A percentile compares a stretch with the other conserved stretches of the same genome.
phyloP scores from a whole-genome alignment of 2,797 vertebrate species.

The Schizopygopsis malacanthus region DNA sequence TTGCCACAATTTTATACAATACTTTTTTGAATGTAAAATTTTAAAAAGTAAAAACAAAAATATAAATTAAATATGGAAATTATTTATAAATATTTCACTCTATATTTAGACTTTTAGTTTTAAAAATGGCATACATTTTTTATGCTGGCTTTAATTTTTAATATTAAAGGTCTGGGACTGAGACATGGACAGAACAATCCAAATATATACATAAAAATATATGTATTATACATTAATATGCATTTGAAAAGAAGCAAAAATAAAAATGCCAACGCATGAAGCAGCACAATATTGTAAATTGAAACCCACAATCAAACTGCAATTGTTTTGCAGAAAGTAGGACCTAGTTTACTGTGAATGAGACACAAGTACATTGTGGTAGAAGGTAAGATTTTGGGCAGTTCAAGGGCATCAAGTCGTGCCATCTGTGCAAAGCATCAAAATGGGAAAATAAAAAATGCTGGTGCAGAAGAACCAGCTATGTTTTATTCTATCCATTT shows the following conservation, averaged over 20 bases:
- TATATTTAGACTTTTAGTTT: not conserved
- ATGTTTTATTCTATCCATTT: slow-evolving; percentile 27
- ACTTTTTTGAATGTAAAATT: not conserved
- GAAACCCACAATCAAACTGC: not conserved
- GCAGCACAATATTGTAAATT: not conserved
- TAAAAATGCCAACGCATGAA: not conserved
- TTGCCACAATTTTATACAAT: not conserved
- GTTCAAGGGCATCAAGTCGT: slow-evolving; percentile 14
- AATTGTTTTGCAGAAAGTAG: slow-evolving; percentile 16
- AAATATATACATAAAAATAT: not conserved
- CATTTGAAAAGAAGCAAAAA: not conserved
- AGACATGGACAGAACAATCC: not conserved
- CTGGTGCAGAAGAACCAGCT: slow-evolving; percentile 1
- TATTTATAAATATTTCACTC: not conserved
- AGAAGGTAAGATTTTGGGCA: not conserved
- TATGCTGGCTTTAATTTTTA: not conserved
- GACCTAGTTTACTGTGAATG: not conserved
- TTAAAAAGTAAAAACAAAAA: no score
- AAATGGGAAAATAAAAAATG: slow-evolving; percentile 17
- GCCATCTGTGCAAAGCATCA: slow-evolving; percentile 19
- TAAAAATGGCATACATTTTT: not conserved
- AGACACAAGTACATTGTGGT: not conserved
- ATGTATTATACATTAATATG: no score
- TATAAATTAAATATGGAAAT: not conserved
- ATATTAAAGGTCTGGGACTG: not conserved